Base-by-base conservation (phyloP, 1,140 invertebrate genomes). In the Sitophilus oryzae region DNA sequence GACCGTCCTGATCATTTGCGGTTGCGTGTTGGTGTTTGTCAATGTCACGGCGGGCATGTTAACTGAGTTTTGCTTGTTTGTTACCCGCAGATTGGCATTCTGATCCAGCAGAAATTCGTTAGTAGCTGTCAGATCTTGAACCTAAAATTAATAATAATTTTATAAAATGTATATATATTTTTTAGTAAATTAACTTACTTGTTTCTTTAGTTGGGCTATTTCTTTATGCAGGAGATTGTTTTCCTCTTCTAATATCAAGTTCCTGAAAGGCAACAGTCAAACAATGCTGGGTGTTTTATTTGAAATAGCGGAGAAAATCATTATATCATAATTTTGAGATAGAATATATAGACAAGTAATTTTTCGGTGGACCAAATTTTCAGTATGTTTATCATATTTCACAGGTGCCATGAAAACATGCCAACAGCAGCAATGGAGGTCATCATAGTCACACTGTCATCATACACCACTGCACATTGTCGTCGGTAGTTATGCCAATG, bases 71-170 rank as follows among this genome's bases (percentile, higher is more conserved):
- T 74, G 69, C 54, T 82, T 81, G 54, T 81, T 82, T 21, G 79
- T 79, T 52, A 88, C 77, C 41, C 87, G 75, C 47, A 89, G 71
- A 41, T 86, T 82, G 8, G 86, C 86, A 70, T 90, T 91, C 73
- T 91, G 87, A 60, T 88, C 85, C 41, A 90, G 66, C 0, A 91
- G 74, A 68, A 89, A 88, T 67, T 89, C 86, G 69, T 89, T 90
- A 2, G 87, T 86, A 4, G 86, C 85, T n/a, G 82, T 83, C 40
- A 89, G 67, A 66, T 87, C 84, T 22, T 77, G 67, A 6, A 71
- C 66, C 63, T 70, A 8, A 18, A 56, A 50, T 30, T 21, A 19
- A 22, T 18, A 14, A 20, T 43, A 22, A 43, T 14, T 36, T 20
- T n/a, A 37, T 30, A 37, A 8, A 19, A 9, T 49, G 6, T 49